Evolutionary conservation across 2,888 invertebrate genomes (phyloP).

Genomic region (Choristoneura rosaceana): DNA sequence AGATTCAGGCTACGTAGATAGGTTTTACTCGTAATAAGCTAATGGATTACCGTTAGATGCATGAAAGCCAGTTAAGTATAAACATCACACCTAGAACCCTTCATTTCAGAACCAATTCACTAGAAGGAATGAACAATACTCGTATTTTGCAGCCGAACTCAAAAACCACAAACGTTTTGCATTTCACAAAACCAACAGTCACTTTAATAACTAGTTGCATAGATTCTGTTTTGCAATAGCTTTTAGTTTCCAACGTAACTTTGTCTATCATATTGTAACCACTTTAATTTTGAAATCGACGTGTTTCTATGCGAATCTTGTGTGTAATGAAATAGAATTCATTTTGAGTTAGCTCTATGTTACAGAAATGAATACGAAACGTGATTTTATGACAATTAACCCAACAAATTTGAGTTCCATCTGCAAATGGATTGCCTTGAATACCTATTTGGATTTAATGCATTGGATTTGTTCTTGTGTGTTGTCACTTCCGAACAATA

Average conservation of each 20-base stretch:
- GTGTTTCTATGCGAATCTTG: constrained; percentile 37
- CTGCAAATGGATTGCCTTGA: constrained; percentile 80
- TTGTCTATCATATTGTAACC: background rate
- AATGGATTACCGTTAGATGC: constrained; percentile 2
- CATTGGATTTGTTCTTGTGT: constrained; percentile 62
- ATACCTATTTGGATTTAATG: constrained; percentile 55
- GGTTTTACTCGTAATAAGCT: background rate
- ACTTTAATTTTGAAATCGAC: background rate
- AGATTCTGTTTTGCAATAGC: background rate
- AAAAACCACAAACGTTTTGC: constrained; percentile 44
- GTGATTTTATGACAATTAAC: constrained; percentile 72
- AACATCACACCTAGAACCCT: constrained; percentile 44
- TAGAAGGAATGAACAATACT: constrained; percentile 76
- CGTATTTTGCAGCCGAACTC: constrained; percentile 69
- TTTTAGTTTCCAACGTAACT: background rate
- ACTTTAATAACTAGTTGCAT: background rate
- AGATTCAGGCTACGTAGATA: background rate
- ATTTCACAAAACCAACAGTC: background rate
- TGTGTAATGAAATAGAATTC: background rate
- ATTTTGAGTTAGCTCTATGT: constrained; percentile 41
- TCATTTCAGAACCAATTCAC: constrained; percentile 71
- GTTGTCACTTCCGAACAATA: constrained; percentile 40
- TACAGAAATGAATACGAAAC: constrained; percentile 34
- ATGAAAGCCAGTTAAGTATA: constrained; percentile 38
- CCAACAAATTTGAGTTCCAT: constrained; percentile 70